Conservation (phyloP, 2,888 invertebrate species). For the Macaria notata region DNA sequence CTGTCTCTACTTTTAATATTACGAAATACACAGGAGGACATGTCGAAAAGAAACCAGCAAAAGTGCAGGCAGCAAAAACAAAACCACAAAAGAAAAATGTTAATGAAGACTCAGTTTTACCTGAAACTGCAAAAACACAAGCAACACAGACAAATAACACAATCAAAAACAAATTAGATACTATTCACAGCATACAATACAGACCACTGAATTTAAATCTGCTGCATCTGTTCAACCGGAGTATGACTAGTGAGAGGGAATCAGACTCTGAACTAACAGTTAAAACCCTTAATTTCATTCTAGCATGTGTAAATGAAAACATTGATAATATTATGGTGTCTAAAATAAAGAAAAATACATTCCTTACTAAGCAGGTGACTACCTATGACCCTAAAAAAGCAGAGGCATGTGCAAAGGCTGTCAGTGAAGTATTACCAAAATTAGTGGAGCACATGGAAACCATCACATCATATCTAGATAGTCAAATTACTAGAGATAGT, state of each 20-base stretch:
- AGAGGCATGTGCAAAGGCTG: conserved; percentile 56
- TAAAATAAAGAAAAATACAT: conserved; percentile 65
- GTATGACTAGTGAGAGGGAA: conserved; percentile 49
- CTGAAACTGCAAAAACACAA: conserved; percentile 63
- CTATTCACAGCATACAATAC: conserved; percentile 52
- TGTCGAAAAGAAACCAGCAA: conserved; percentile 45
- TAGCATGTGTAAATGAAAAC: conserved; percentile 56
- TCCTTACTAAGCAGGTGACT: conserved; percentile 54
- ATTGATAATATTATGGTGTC: conserved; percentile 59
- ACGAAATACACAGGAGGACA: conserved; percentile 52
- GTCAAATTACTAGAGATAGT: conserved; percentile 38
- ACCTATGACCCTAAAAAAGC: conserved; percentile 60
- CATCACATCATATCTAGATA: conserved; percentile 54
- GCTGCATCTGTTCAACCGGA: conserved; percentile 56
- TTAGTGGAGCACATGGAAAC: conserved; percentile 55
- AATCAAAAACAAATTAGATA: conserved; percentile 54
- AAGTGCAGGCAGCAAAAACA: conserved; percentile 38
- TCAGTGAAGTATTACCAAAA: conserved; percentile 59
- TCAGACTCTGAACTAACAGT: conserved; percentile 51
- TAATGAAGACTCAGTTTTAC: conserved; percentile 59
- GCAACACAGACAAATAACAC: conserved; percentile 50
- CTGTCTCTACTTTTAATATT: conserved; percentile 54
- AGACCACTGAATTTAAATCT: conserved; percentile 59
- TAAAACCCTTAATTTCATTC: conserved; percentile 57
- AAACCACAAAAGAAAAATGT: conserved; percentile 41